phyloP scores from a whole-genome alignment of 35 echinoderm and acorn worm genomes.

The Lytechinus pictus region DNA sequence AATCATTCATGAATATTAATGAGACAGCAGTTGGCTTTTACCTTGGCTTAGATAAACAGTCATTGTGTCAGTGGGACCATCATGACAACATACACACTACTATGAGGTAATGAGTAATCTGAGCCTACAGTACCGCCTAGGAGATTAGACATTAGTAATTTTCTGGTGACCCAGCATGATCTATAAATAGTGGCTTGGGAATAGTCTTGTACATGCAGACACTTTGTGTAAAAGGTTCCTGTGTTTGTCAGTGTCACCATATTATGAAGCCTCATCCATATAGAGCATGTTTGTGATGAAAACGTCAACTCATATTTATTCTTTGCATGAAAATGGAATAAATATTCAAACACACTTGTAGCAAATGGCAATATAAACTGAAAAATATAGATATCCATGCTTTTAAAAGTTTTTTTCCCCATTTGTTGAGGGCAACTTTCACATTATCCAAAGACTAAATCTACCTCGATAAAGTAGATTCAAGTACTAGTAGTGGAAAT shows the following conservation, averaged over 20 bases:
- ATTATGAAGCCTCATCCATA: no score
- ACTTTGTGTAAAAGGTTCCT: neutral
- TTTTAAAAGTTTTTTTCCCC: no score
- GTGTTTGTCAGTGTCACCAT: neutral
- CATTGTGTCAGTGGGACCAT: neutral
- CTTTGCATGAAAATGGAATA: no score
- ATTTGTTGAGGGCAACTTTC: no score
- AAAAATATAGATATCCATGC: no score
- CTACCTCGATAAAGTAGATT: no score
- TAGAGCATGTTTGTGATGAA: no score
- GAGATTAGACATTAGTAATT: neutral
- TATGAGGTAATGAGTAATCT: constrained; percentile 46
- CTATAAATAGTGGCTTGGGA: neutral
- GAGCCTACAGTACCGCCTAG: constrained; percentile 1
- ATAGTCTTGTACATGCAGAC: neutral
- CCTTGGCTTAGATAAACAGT: constrained; percentile 18
- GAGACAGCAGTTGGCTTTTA: constrained; percentile 30
- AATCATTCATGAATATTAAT: constrained; percentile 14
- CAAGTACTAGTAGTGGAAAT: no score
- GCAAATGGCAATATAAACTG: no score
- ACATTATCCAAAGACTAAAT: no score
- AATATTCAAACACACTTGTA: no score
- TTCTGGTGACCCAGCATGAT: constrained; percentile 9
- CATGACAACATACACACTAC: neutral
- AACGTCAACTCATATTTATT: no score